phyloP scores from a whole-genome alignment of 2,888 invertebrate species.

The Ormia ochracea region DNA sequence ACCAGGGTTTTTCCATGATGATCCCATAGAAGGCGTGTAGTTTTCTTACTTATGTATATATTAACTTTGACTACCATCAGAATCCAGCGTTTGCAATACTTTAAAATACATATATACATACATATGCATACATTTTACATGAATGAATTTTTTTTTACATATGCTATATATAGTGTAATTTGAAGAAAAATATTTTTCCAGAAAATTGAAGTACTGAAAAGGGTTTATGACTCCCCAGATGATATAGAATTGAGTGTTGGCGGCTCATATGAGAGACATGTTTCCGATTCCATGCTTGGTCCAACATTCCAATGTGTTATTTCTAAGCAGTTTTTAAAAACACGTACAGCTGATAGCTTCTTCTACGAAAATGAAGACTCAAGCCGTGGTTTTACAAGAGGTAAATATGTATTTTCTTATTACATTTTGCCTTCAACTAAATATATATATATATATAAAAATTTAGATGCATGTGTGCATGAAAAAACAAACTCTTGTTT shows the following conservation, averaged over 20 bases:
- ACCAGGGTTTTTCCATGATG: no score
- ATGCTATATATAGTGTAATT: no score
- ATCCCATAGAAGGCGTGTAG: no score
- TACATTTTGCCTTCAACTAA: background rate
- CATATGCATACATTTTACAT: no score
- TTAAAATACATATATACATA: no score
- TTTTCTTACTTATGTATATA: no score
- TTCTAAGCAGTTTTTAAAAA: conserved; percentile 83
- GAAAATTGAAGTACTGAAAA: conserved; percentile 79
- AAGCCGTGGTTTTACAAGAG: conserved; percentile 78
- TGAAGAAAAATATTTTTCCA: conserved; percentile 69
- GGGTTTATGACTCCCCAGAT: conserved; percentile 80
- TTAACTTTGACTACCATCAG: no score
- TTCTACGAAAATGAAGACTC: conserved; percentile 81
- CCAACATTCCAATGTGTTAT: conserved; percentile 85
- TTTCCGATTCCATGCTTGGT: conserved; percentile 81
- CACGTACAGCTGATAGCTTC: conserved; percentile 83
- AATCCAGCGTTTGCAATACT: no score
- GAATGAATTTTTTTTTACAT: no score
- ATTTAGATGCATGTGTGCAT: background rate
- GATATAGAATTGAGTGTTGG: conserved; percentile 86
- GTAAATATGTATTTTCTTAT: conserved; percentile 69
- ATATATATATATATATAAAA: background rate
- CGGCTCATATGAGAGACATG: conserved; percentile 82
- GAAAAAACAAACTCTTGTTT: no score